Evolutionary conservation across 2,797 vertebrate genomes (phyloP).

Genomic region (Silurus lanzhouensis): DNA sequence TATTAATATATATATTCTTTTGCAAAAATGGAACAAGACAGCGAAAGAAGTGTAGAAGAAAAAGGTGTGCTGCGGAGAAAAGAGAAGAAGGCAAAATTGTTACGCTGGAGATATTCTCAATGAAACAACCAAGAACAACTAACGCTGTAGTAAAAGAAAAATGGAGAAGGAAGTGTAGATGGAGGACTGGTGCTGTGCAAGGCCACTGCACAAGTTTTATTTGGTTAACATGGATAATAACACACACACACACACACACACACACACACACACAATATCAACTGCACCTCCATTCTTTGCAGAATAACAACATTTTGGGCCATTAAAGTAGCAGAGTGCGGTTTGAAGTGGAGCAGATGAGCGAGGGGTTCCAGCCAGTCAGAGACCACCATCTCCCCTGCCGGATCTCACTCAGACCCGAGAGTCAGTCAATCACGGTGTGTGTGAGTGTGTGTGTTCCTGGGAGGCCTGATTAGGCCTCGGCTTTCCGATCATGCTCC

Average conservation of each 20-base stretch:
- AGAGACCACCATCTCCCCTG: conserved; percentile 73
- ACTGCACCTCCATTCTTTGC: neutral
- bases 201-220: neutral
- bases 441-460: conserved; percentile 66
- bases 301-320: conserved; percentile 29
- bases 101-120: conserved; percentile 10
- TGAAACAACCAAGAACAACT: neutral
- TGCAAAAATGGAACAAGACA: conserved; percentile 51
- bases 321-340: conserved; percentile 28
- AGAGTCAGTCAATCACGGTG: conserved; percentile 78
- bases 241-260: neutral
- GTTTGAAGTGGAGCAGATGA: conserved; percentile 35
- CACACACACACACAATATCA: neutral
- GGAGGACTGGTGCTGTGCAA: conserved; percentile 58
- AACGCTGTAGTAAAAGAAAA: conserved; percentile 12
- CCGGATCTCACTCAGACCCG: conserved; percentile 75
- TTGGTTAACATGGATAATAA: conserved; percentile 24
- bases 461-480: conserved; percentile 81
- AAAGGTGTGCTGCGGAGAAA: neutral
- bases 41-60: conserved; percentile 44
- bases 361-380: conserved; percentile 48
- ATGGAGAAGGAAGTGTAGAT: conserved; percentile 58
- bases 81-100: neutral
- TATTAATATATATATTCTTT: too few relatives aligned
- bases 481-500: conserved; percentile 80